Evolutionary conservation across 2,113 vertebrate species (phyloP).

Genomic region (Microtus montanus): DNA sequence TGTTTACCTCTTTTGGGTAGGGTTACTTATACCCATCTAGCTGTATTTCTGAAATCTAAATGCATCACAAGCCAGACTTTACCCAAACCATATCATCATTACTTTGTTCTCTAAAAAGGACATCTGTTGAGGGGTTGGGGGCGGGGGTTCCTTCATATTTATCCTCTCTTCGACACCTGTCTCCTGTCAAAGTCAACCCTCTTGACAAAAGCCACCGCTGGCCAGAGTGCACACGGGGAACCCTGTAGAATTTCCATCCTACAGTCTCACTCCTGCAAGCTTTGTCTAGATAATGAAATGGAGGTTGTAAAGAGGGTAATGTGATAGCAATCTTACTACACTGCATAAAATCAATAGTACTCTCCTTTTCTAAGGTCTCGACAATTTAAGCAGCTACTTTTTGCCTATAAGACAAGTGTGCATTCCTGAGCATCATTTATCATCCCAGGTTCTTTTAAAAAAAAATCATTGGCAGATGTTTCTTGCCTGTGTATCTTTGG

Average conservation of each 20-base stretch:
- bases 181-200: not conserved
- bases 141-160: not conserved
- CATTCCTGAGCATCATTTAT: not conserved
- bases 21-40: not conserved
- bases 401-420: not conserved
- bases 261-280: not conserved
- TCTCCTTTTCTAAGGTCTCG: not conserved
- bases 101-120: not conserved
- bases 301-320: constrained; percentile 12
- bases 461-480: not conserved
- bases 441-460: not conserved
- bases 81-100: not conserved
- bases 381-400: not conserved
- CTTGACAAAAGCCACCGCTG: not conserved
- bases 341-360: constrained; percentile 38
- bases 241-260: not conserved
- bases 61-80: not conserved
- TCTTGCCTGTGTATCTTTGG: not conserved
- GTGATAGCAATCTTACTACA: not conserved
- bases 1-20: not conserved
- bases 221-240: not conserved
- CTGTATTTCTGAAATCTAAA: not conserved
- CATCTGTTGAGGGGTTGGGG: not conserved
- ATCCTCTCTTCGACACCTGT: not conserved
- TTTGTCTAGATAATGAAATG: constrained; percentile 12